Base-by-base conservation (phyloP, 1,140 invertebrate species). In the Pseudomyrmex concolor region DNA sequence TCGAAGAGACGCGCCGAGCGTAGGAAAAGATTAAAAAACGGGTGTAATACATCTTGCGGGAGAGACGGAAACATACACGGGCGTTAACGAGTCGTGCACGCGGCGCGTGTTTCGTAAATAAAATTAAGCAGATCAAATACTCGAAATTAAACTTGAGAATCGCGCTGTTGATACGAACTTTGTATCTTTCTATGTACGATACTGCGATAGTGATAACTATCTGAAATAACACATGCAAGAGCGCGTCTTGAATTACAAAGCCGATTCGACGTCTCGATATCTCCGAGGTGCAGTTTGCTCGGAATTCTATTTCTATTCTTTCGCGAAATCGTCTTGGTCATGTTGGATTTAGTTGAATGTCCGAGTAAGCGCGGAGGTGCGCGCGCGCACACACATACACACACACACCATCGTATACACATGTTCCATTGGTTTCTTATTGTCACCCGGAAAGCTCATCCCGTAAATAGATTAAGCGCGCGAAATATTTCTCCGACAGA, bases 1-100 rank as follows among this genome's bases (percentile, higher is more conserved):
- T 83, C 84, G 82, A 89, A 84, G 77, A 89, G 71, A 82, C 70
- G 71, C 80, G 43, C 76, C 51, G 78, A 59, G 48, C 80, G 43
- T 63, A 67, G 72, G 51, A 78, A 84, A 87, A 77, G 80, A 88
- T 89, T 88, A 86, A 88, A 89, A 86, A 86, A 34, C 22, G 66
- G 74, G 55, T 57, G 70, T 86, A 84, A 88, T 88, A 84, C 55
- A 45, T 88, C 64, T 84, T 85, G 64, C 60, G 59, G 55, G 19
- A 48, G n/a, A 8, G 45, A 78, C 19, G 3, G 9, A 2, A 17
- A 48, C 43, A 60, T 70, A 83, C 77, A 62, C 59, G 19, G 55
- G 72, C 62, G 45, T 82, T 34, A 81, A 87, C 73, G 62, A 88
- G 62, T 67, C 55, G 5, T 63, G 45, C 51, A 54, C 22, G 13